A percentile compares a stretch with the other conserved stretches of the same genome.
Evolutionary conservation across 1,140 invertebrate species (phyloP).

Genomic region (Diuraphis noxia): DNA sequence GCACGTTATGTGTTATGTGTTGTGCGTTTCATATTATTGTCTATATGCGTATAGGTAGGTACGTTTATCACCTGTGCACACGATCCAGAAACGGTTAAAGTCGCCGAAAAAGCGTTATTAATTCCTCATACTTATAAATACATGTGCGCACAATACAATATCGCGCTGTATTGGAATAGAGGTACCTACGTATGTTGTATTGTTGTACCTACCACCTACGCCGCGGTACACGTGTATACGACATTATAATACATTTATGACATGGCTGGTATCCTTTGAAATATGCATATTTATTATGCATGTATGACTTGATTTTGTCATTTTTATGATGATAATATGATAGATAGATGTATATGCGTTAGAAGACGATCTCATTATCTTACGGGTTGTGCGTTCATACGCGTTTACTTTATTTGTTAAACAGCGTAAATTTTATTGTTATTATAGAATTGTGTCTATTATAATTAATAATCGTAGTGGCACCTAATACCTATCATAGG

Average conservation of each 20-base stretch:
- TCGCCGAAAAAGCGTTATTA: neutral
- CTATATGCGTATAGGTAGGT: neutral
- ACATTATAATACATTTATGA: neutral
- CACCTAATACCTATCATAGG: too few species aligned
- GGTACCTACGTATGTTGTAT: neutral
- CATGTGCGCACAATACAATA: neutral
- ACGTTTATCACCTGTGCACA: constrained; percentile 1
- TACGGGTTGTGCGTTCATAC: neutral
- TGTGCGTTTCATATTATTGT: neutral
- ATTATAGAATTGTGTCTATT: neutral
- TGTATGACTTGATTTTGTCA: neutral
- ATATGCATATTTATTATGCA: neutral
- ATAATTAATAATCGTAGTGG: neutral
- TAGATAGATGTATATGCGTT: neutral
- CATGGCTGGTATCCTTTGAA: neutral
- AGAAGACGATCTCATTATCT: neutral
- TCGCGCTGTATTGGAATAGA: too few species aligned
- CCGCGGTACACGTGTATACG: neutral
- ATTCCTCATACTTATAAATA: neutral
- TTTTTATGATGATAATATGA: neutral
- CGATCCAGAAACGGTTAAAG: neutral
- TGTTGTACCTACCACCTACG: neutral
- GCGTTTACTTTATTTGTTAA: neutral
- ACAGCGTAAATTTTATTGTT: neutral
- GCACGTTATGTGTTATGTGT: neutral